Conservation (phyloP, 2,113 vertebrate species). For the Callithrix jacchus region DNA sequence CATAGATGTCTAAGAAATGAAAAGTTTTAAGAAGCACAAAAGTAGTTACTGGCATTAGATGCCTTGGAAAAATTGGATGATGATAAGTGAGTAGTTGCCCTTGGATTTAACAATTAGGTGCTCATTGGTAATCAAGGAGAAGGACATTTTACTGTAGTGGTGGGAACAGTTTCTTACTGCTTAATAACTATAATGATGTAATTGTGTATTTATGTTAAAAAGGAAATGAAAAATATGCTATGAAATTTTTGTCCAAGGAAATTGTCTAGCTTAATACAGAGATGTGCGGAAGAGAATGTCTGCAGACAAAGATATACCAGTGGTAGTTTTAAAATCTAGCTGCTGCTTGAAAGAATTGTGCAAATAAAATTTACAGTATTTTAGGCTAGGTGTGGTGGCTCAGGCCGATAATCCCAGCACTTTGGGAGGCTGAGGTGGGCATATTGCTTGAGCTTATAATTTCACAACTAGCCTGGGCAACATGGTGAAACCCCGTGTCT, state of each 20-base stretch:
- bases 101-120: neutral
- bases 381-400: too few relatives aligned
- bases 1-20: neutral
- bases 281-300: neutral
- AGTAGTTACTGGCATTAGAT: slow-evolving; percentile 6
- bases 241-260: slow-evolving; percentile 9
- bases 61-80: neutral
- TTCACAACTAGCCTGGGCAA: too few relatives aligned
- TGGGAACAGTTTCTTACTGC: slow-evolving; percentile 28
- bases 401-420: too few relatives aligned
- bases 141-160: neutral
- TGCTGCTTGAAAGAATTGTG: neutral
- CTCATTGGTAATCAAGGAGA: neutral
- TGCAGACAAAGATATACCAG: neutral
- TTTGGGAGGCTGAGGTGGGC: too few relatives aligned
- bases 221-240: neutral
- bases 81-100: neutral
- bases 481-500: too few relatives aligned
- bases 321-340: neutral
- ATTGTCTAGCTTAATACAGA: neutral
- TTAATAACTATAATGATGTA: neutral
- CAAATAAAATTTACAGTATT: neutral
- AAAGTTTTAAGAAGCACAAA: slow-evolving; percentile 3
- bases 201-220: neutral
- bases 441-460: too few relatives aligned